Conservation (phyloP, 1,140 invertebrate species). For the Dermatophagoides farinae region DNA sequence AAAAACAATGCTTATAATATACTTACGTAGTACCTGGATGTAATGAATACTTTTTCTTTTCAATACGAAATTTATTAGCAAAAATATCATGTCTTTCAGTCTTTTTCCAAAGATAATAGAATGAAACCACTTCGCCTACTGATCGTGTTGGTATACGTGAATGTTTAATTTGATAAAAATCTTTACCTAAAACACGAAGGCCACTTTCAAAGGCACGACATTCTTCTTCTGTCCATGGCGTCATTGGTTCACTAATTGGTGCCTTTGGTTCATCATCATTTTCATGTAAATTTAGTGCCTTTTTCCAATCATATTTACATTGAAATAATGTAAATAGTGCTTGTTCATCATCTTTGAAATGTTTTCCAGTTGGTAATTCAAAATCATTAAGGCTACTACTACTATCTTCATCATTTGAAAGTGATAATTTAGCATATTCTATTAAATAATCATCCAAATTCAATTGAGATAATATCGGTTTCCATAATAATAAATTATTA, state of each 20-base stretch:
- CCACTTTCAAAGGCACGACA: slow-evolving; percentile 90
- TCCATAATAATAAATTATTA: slow-evolving; percentile 84
- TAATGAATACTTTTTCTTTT: slow-evolving; percentile 66
- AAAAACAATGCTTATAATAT: neutral
- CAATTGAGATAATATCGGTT: slow-evolving; percentile 52
- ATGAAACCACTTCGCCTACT: slow-evolving; percentile 89
- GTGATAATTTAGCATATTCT: neutral
- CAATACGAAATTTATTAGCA: slow-evolving; percentile 52
- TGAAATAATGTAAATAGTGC: slow-evolving; percentile 73
- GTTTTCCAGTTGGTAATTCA: slow-evolving; percentile 23
- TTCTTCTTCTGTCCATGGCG: slow-evolving; percentile 90
- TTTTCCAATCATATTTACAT: slow-evolving; percentile 81
- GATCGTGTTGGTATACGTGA: slow-evolving; percentile 79
- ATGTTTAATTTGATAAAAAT: slow-evolving; percentile 82
- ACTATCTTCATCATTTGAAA: neutral
- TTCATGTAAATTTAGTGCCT: slow-evolving; percentile 55
- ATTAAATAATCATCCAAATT: slow-evolving; percentile 24
- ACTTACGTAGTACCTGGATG: slow-evolving; percentile 49
- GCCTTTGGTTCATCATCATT: slow-evolving; percentile 48
- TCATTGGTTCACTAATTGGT: slow-evolving; percentile 33
- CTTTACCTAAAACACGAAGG: slow-evolving; percentile 74
- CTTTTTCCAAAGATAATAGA: slow-evolving; percentile 98
- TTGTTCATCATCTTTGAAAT: slow-evolving; percentile 74
- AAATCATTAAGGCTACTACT: neutral
- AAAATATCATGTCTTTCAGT: slow-evolving; percentile 87